Percentiles rank a stretch among this genome's conserved stretches.
These are phyloP conservation scores for Sciaenops ocellatus DNA, from an alignment of 2,797 vertebrate species.

Conservation along the genomic window DNA sequence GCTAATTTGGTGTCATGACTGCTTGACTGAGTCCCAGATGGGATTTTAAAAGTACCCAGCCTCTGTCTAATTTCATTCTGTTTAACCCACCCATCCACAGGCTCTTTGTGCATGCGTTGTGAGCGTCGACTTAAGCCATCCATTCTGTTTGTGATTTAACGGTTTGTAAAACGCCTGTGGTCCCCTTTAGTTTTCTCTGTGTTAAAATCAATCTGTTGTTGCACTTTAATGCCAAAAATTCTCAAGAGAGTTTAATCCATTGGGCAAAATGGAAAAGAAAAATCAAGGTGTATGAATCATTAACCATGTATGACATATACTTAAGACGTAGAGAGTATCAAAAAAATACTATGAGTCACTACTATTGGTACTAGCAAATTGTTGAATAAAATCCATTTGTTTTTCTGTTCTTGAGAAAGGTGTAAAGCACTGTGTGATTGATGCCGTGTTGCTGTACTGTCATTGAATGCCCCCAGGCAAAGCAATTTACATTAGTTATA, in stretches of 20 bases:
- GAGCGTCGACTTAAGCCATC: slow-evolving; percentile 48
- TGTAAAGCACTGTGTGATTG: slow-evolving; percentile 53
- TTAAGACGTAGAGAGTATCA: slow-evolving; percentile 29
- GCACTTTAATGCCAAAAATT: slow-evolving; percentile 25
- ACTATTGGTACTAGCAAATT: slow-evolving; percentile 9
- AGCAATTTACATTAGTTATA: slow-evolving; percentile 56
- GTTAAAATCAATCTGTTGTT: slow-evolving; percentile 47
- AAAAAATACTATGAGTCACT: slow-evolving; percentile 20
- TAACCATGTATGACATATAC: slow-evolving; percentile 36
- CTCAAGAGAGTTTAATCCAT: slow-evolving; percentile 32
- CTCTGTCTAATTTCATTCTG: slow-evolving; percentile 80
- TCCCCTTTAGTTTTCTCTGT: slow-evolving; percentile 32
- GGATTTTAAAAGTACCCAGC: slow-evolving; percentile 81
- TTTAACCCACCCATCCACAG: slow-evolving; percentile 68
- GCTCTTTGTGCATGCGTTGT: slow-evolving; percentile 45
- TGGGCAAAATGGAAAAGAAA: slow-evolving; percentile 32
- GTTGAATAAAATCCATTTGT: slow-evolving; percentile 26
- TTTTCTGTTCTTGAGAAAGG: slow-evolving; percentile 20
- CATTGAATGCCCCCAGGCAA: slow-evolving; percentile 53
- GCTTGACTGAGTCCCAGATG: slow-evolving; percentile 79
- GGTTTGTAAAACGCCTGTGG: slow-evolving; percentile 43
- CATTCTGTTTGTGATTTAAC: slow-evolving; percentile 67
- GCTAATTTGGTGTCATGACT: slow-evolving; percentile 83
- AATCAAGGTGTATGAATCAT: slow-evolving; percentile 44
- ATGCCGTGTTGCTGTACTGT: slow-evolving; percentile 48